A percentile compares a stretch with the other conserved stretches of the same genome.
These are phyloP conservation scores for Athetis lepigone DNA, from an alignment of 2,888 invertebrate genomes.

Conservation along the genomic window DNA sequence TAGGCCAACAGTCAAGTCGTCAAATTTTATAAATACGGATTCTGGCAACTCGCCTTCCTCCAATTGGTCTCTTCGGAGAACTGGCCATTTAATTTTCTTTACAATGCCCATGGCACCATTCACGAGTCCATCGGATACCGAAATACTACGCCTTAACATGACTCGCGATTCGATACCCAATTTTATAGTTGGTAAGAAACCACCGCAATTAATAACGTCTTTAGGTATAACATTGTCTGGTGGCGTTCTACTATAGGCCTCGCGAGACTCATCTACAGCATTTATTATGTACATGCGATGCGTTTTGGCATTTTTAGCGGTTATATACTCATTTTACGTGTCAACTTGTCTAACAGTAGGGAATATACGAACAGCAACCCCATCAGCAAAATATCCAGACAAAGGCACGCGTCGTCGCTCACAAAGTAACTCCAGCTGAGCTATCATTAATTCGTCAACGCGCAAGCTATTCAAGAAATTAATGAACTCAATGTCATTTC, in stretches of 20 bases:
- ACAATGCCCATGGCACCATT: too few relatives aligned
- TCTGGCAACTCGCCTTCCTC: too few relatives aligned
- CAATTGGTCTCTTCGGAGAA: too few relatives aligned
- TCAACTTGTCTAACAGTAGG: neutral
- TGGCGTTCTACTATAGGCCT: neutral
- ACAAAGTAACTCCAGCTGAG: neutral
- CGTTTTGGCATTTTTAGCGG: neutral
- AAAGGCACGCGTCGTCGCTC: neutral
- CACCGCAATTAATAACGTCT: neutral
- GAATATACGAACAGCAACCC: neutral
- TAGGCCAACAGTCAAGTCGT: too few relatives aligned
- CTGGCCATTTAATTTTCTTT: too few relatives aligned
- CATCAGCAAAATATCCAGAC: neutral
- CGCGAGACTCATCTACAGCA: neutral
- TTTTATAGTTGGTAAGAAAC: too few relatives aligned
- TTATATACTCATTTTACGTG: neutral
- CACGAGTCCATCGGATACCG: too few relatives aligned
- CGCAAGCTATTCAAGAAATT: neutral
- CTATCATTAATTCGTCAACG: neutral
- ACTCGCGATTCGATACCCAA: too few relatives aligned
- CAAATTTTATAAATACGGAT: too few relatives aligned
- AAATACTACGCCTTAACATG: too few relatives aligned
- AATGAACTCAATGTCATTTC: neutral
- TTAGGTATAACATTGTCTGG: slow-evolving; percentile 7
- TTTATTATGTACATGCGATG: neutral